phyloP scores from a whole-genome alignment of 2,888 invertebrate genomes.

The Megastigmus dorsalis region DNA sequence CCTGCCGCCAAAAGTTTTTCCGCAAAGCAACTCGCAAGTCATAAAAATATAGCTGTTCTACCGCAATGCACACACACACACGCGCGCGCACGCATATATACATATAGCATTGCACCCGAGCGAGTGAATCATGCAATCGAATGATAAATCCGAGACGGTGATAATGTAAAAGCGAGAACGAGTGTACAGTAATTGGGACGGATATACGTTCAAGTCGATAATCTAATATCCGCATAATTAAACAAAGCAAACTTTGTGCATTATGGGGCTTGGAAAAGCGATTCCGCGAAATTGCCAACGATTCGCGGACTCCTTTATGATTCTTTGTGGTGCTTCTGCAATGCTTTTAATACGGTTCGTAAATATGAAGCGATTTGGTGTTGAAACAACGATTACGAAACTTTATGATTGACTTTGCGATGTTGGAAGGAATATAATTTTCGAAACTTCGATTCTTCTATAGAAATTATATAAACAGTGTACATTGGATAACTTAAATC shows the following conservation, averaged over 20 bases:
- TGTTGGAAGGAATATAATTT: too few species aligned
- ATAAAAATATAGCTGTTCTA: not conserved
- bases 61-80: not conserved
- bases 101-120: not conserved
- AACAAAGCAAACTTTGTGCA: not conserved
- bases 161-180: constrained; percentile 2
- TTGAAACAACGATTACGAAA: too few species aligned
- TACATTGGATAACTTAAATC: too few species aligned
- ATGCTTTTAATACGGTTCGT: too few species aligned
- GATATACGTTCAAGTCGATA: not conserved
- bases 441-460: too few species aligned
- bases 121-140: constrained; percentile 48
- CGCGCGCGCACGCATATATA: not conserved
- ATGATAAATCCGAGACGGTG: constrained; percentile 29
- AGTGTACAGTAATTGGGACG: not conserved
- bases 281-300: too few species aligned
- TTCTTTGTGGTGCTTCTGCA: too few species aligned
- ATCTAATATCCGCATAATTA: not conserved
- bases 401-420: too few species aligned
- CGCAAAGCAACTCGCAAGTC: not conserved
- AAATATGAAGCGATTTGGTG: too few species aligned
- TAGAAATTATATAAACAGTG: too few species aligned
- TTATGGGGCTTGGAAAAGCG: too few species aligned
- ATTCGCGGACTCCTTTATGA: too few species aligned
- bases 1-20: constrained; percentile 11